Base-by-base conservation (phyloP, 2,888 invertebrate species). In the Aleiodes alternator region DNA sequence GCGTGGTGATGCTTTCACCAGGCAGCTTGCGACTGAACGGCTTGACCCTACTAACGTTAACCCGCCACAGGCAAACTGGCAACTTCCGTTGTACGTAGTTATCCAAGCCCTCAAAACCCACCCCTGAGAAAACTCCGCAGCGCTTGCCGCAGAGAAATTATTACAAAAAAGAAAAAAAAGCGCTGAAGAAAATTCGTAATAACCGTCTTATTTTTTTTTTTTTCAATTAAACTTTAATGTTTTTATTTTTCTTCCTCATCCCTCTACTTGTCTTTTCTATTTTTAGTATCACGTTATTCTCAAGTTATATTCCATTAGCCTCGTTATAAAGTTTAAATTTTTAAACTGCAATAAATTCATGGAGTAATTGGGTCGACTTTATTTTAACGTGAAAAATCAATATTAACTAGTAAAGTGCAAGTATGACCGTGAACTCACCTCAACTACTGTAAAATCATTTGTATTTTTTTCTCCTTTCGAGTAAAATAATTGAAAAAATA, bases 31-130 rank as follows among this genome's bases (percentile, higher is more conserved):
- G 69, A 74, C 73, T 74, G 73, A 69, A 74, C 61, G 59, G 51
- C 73, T 73, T 73, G 73, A 70, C 73, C 70, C 70, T 75, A 43
- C 56, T 76, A 80, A 80, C 77, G 80, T 80, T 77, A 76, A 77
- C 79, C 78, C 72, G 78, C 59, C 43, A 31, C 55, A 56, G 71
- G 75, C 55, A 57, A 51, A 43, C 70, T 56, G n/a, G 57, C 57
- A 53, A 71, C 74, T 75, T 71, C 75, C 71, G 75, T 56, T 53
- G 61, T 61, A 61, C 14, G 61, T 61, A 56, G 75, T 75, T 56
- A 43, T 68, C 38, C 71, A 6, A 64, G 70, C 75, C 70, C 34
- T 61, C 61, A 4, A 34, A 48, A 14, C 48, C 55, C 16, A 14
- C 64, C 64, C 64, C 48, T 16, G 64, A 64, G 43, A 64, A 75